phyloP scores from a whole-genome alignment of 2,113 vertebrate species.

The Seriola aureovittata region DNA sequence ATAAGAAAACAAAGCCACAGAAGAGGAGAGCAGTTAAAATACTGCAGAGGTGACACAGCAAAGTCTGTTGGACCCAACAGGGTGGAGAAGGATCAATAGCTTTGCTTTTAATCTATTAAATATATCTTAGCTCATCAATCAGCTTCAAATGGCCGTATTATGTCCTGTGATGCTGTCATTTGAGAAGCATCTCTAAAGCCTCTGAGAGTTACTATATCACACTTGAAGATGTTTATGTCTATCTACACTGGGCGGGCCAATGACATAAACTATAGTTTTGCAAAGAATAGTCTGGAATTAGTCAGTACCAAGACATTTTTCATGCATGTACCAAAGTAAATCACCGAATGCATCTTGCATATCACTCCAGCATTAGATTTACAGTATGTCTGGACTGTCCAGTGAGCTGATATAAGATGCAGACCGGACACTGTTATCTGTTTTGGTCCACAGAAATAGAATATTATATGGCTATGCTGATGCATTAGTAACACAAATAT shows the following conservation, averaged over 20 bases:
- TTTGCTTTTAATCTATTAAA: slow-evolving; percentile 15
- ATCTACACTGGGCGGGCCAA: too few relatives aligned
- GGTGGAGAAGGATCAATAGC: slow-evolving; percentile 11
- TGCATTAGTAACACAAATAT: slow-evolving; percentile 14
- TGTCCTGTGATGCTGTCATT: neutral
- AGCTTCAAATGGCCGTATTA: neutral
- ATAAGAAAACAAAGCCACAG: neutral
- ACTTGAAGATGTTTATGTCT: neutral
- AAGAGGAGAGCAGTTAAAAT: neutral
- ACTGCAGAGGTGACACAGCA: neutral
- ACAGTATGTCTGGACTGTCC: neutral
- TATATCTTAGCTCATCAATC: neutral
- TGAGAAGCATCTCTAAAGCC: neutral
- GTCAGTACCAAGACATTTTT: neutral
- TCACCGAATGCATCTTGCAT: neutral
- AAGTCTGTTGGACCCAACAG: neutral
- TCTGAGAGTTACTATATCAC: neutral
- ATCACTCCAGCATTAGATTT: neutral
- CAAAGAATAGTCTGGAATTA: neutral
- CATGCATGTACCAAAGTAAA: neutral
- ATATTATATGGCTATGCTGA: neutral
- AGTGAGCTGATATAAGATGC: neutral
- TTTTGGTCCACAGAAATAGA: neutral
- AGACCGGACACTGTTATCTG: neutral
- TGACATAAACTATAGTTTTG: neutral